phyloP scores from a whole-genome alignment of 2,888 invertebrate species.

The Melinaea menophilus region DNA sequence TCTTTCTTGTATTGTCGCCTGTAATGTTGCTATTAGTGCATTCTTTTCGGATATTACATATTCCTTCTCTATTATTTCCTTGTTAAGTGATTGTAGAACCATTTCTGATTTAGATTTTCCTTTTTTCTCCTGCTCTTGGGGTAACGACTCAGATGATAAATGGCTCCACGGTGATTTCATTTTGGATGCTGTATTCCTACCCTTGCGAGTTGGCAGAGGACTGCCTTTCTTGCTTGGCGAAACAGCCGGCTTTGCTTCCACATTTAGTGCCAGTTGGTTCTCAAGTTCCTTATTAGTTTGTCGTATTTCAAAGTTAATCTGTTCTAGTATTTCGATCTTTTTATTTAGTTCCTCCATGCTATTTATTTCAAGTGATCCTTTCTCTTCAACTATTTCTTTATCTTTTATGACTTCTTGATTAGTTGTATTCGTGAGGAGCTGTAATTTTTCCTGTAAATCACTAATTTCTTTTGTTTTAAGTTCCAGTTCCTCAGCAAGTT shows the following conservation, averaged over 20 bases:
- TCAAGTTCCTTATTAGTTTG: constrained; percentile 75
- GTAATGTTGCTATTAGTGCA: constrained; percentile 57
- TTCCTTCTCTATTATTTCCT: constrained; percentile 71
- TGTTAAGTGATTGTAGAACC: constrained; percentile 67
- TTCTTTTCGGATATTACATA: constrained; percentile 67
- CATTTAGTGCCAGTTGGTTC: constrained; percentile 58
- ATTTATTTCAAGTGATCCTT: constrained; percentile 72
- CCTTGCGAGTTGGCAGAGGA: constrained; percentile 62
- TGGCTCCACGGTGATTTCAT: constrained; percentile 70
- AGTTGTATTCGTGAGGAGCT: constrained; percentile 38
- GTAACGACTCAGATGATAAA: constrained; percentile 58
- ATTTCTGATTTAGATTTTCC: constrained; percentile 56
- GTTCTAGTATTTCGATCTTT: constrained; percentile 73
- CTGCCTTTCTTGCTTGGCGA: constrained; percentile 62
- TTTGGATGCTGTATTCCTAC: constrained; percentile 64
- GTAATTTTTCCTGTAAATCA: constrained; percentile 55
- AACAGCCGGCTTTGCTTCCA: constrained; percentile 49
- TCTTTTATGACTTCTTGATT: constrained; percentile 39
- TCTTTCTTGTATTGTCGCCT: constrained; percentile 39
- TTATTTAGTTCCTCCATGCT: constrained; percentile 66
- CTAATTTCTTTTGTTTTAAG: constrained; percentile 65
- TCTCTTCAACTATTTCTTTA: constrained; percentile 76
- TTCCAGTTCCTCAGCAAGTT: constrained; percentile 74
- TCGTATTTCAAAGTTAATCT: constrained; percentile 73
- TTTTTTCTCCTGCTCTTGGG: constrained; percentile 64